These are phyloP conservation scores for Charina bottae DNA, from an alignment of 2,113 vertebrate species.

Conservation along the genomic window DNA sequence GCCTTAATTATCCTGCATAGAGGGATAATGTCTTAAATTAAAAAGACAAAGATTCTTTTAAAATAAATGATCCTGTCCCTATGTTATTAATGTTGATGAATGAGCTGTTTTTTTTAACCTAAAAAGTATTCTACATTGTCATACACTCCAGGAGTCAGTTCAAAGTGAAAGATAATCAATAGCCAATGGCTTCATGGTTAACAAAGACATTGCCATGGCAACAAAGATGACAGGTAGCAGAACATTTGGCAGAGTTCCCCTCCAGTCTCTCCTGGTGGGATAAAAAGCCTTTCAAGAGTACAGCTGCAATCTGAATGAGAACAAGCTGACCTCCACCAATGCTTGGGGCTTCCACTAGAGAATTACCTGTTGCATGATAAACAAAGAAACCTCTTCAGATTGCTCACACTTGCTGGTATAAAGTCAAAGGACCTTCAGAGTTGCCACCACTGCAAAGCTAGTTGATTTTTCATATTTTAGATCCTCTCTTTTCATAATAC, in stretches of 20 bases:
- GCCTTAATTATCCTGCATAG: background rate
- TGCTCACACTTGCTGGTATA: too few species aligned
- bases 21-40: background rate
- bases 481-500: background rate
- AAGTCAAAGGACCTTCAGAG: background rate
- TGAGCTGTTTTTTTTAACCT: constrained; percentile 57
- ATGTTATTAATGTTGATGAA: background rate
- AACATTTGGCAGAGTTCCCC: constrained; percentile 38
- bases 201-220: constrained; percentile 76
- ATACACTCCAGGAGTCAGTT: constrained; percentile 64
- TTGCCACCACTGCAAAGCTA: background rate
- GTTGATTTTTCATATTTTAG: background rate
- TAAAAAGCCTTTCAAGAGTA: constrained; percentile 66
- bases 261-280: constrained; percentile 61
- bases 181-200: constrained; percentile 69
- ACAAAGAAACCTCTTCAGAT: background rate
- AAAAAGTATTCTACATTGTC: constrained; percentile 66
- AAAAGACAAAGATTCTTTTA: constrained; percentile 15
- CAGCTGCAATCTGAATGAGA: constrained; percentile 50
- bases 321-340: background rate
- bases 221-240: constrained; percentile 74
- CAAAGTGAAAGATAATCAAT: constrained; percentile 66
- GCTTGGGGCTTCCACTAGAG: accelerated
- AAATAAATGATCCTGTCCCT: background rate
- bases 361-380: constrained; percentile 26